Percentiles rank a stretch among this genome's conserved stretches.
These are phyloP conservation scores for Carlito syrichta DNA, from an alignment of 2,113 vertebrate genomes.

Conservation along the genomic window DNA sequence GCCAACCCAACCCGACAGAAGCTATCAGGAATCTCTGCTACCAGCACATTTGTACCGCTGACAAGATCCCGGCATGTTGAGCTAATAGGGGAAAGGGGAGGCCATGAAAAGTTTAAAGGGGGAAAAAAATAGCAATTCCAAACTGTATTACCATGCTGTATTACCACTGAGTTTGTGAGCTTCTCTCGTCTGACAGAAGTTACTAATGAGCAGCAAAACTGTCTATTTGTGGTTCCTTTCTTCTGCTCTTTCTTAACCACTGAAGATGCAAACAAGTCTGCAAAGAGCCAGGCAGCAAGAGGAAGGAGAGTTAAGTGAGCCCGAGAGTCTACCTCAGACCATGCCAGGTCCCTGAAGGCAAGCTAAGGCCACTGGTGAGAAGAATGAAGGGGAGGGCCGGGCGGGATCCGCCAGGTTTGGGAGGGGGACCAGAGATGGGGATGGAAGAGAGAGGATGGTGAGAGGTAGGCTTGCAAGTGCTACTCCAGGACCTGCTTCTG, in stretches of 20 bases:
- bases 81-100: not conserved
- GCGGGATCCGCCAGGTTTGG: not conserved
- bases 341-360: not conserved
- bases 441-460: not conserved
- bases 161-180: not conserved
- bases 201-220: not conserved
- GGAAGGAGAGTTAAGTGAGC: not conserved
- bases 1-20: accelerated
- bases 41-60: not conserved
- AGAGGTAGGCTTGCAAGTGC: accelerated
- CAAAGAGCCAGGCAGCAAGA: not conserved
- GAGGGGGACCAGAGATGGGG: not conserved
- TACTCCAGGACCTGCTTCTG: not conserved
- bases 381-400: not conserved
- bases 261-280: not conserved
- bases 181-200: not conserved
- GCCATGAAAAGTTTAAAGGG: not conserved
- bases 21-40: not conserved
- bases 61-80: not conserved
- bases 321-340: accelerated
- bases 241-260: not conserved
- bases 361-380: not conserved
- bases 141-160: not conserved
- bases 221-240: not conserved
- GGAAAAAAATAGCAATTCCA: not conserved